phyloP scores from a whole-genome alignment of 1,140 invertebrate genomes.

The Hyphantria cunea region DNA sequence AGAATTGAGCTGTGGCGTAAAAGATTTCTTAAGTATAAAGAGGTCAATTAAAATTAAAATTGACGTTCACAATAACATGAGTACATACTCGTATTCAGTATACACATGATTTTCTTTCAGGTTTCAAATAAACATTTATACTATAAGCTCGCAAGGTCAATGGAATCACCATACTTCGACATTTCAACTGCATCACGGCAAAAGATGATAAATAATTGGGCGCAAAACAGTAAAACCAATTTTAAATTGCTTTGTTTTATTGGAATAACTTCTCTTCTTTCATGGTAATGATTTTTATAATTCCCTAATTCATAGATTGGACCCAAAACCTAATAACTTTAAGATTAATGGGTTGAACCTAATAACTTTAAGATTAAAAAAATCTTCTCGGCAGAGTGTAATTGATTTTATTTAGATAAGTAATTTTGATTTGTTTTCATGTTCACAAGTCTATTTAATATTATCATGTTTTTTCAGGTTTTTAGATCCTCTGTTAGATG shows the following conservation, averaged over 20 bases:
- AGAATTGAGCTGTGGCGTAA: too few relatives aligned
- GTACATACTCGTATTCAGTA: too few relatives aligned
- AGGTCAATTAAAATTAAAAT: too few relatives aligned
- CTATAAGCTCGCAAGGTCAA: slow-evolving; percentile 49
- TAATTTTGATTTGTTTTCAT: too few relatives aligned
- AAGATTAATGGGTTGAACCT: too few relatives aligned
- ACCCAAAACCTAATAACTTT: too few relatives aligned
- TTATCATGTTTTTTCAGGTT: slow-evolving; percentile 41
- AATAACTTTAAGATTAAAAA: too few relatives aligned
- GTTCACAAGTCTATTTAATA: too few relatives aligned
- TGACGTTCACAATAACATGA: too few relatives aligned
- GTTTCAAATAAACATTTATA: slow-evolving; percentile 43
- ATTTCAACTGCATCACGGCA: slow-evolving; percentile 43
- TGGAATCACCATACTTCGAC: slow-evolving; percentile 55
- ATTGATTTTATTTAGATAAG: neutral
- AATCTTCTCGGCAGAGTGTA: too few relatives aligned
- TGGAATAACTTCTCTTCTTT: slow-evolving; percentile 47
- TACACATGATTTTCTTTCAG: slow-evolving; percentile 32
- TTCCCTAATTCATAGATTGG: neutral
- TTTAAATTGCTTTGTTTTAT: slow-evolving; percentile 51
- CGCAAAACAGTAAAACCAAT: slow-evolving; percentile 47
- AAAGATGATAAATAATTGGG: slow-evolving; percentile 49
- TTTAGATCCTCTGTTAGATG: slow-evolving; percentile 45
- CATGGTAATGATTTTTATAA: slow-evolving; percentile 44
- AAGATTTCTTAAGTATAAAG: too few relatives aligned